These are phyloP conservation scores for Diprion similis DNA, from an alignment of 1,140 invertebrate genomes.

Conservation along the genomic window DNA sequence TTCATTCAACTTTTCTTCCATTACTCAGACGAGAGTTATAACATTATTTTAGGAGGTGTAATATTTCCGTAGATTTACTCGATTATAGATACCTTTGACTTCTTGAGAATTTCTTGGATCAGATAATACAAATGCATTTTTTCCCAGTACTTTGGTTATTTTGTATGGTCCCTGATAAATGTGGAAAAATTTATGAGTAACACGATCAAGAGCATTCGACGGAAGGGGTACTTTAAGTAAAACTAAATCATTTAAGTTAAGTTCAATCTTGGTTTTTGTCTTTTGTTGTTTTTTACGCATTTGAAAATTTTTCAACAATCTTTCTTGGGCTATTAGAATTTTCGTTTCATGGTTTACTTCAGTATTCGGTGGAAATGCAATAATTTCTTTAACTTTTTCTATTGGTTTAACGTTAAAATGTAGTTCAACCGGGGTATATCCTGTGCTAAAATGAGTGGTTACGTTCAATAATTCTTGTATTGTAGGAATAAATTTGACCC, in stretches of 20 bases:
- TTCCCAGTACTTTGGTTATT: not conserved
- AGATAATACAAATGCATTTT: not conserved
- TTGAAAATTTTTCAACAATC: not conserved
- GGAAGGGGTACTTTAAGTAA: not conserved
- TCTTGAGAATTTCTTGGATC: not conserved
- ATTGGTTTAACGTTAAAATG: conserved; percentile 29
- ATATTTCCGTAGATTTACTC: not conserved
- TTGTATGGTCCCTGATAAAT: not conserved
- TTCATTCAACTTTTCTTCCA: not conserved
- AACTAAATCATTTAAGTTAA: not conserved
- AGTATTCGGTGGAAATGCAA: conserved; percentile 4
- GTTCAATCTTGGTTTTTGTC: not conserved
- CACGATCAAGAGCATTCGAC: not conserved
- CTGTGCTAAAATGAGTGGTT: conserved; percentile 26
- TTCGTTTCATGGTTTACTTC: not conserved
- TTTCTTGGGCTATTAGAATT: not conserved
- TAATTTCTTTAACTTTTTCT: not conserved
- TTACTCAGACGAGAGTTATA: not conserved
- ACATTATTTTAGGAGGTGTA: not conserved
- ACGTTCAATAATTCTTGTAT: conserved; percentile 19
- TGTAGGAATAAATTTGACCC: conserved; percentile 19
- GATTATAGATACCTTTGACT: not conserved
- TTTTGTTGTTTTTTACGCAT: not conserved
- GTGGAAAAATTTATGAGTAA: too few species aligned
- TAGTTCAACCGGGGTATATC: conserved; percentile 25